Evolutionary conservation across 2,797 vertebrate genomes (phyloP).

Genomic region (Sebastes iracundus): DNA sequence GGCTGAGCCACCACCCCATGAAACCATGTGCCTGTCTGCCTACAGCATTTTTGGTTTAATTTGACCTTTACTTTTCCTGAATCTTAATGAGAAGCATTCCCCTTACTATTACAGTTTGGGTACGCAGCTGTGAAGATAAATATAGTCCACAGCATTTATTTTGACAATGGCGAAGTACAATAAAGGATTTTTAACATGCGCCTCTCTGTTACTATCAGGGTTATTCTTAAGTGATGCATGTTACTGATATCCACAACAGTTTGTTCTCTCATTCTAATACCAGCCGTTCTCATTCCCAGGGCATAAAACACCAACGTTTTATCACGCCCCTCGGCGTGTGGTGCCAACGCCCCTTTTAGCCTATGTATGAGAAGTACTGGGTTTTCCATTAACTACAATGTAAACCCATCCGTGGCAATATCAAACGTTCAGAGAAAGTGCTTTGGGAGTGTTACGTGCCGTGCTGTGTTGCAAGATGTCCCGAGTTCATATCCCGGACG

Average conservation of each 20-base stretch:
- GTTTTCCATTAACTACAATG: no score
- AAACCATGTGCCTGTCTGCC: constrained; percentile 12
- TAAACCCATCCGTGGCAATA: no score
- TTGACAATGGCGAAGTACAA: not conserved
- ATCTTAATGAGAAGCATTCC: constrained; percentile 30
- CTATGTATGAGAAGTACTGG: no score
- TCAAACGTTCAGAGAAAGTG: not conserved
- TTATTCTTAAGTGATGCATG: not conserved
- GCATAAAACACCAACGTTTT: no score
- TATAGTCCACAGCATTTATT: not conserved
- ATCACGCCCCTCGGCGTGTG: no score
- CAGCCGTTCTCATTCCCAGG: no score
- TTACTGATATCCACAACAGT: not conserved
- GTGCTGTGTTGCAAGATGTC: no score
- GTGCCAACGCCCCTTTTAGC: no score
- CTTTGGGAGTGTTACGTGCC: no score
- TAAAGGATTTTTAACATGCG: not conserved
- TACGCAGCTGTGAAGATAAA: not conserved
- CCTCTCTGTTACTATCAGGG: not conserved
- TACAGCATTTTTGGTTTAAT: constrained; percentile 18
- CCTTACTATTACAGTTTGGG: not conserved
- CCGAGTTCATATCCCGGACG: no score
- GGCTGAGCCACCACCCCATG: not conserved
- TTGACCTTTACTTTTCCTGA: constrained; percentile 46
- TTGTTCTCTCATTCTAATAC: not conserved